A percentile compares a stretch with the other conserved stretches of the same genome.
These are phyloP conservation scores for Laticauda colubrina DNA, from an alignment of 2,113 vertebrate genomes.

Conservation along the genomic window DNA sequence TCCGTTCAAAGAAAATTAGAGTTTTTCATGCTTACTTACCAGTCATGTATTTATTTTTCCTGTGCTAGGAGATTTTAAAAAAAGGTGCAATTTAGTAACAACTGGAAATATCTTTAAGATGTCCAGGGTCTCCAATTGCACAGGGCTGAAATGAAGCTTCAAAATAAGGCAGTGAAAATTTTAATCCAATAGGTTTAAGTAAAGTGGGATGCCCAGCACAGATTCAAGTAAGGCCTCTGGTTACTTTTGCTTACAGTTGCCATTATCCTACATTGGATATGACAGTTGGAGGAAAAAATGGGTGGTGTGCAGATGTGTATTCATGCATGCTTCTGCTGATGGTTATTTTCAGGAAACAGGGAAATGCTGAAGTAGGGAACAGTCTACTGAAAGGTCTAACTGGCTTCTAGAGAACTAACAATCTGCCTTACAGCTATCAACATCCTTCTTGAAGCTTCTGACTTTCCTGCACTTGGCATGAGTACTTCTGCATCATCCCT, in stretches of 20 bases:
- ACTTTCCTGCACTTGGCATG: background rate
- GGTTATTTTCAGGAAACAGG: background rate
- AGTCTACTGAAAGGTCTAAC: background rate
- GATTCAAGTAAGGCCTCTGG: background rate
- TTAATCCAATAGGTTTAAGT: background rate
- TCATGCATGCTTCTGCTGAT: background rate
- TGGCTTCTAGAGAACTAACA: background rate
- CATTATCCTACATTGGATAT: background rate
- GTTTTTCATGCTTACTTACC: background rate
- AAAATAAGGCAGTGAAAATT: background rate
- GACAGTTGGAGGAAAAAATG: background rate
- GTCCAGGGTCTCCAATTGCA: background rate
- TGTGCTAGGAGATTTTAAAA: background rate
- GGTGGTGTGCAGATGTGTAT: background rate
- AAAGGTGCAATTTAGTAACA: background rate
- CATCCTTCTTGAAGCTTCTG: background rate
- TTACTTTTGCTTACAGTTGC: background rate
- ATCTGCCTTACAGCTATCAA: background rate
- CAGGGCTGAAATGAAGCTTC: background rate
- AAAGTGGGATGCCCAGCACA: background rate
- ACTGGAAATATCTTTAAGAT: background rate
- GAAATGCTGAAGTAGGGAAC: background rate
- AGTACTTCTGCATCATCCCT: constrained; percentile 1
- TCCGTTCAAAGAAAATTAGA: background rate
- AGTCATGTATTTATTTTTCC: background rate